phyloP scores from a whole-genome alignment of 2,888 invertebrate genomes.

The Folsomia candida region DNA sequence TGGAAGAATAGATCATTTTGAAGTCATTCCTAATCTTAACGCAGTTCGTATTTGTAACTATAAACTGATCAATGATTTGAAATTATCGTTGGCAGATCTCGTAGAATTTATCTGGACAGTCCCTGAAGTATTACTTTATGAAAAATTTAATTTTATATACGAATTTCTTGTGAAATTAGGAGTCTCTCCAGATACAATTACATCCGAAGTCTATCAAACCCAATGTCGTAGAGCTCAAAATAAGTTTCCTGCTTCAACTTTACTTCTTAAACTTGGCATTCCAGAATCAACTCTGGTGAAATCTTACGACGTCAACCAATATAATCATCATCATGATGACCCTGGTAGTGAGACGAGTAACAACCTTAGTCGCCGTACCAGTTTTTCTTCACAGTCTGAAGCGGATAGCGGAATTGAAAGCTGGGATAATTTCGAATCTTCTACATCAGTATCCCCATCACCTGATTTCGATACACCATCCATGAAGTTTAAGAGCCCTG shows the following conservation, averaged over 20 bases:
- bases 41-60: conserved; percentile 23
- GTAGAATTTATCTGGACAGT: conserved; percentile 25
- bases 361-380: not conserved
- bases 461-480: no score
- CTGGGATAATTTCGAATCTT: no score
- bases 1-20: conserved; percentile 24
- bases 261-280: conserved; percentile 21
- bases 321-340: no score
- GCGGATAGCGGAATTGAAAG: conserved; percentile 10
- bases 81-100: conserved; percentile 25
- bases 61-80: conserved; percentile 25
- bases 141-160: conserved; percentile 29
- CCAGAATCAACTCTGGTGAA: no score
- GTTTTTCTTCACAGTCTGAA: not conserved
- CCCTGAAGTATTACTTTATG: conserved; percentile 31
- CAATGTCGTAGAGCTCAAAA: conserved; percentile 24
- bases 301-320: no score
- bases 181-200: conserved; percentile 25
- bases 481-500: no score
- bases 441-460: no score
- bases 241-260: conserved; percentile 29
- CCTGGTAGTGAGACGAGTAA: no score
- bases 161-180: conserved; percentile 38
- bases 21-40: conserved; percentile 14
- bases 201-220: conserved; percentile 33